Evolutionary conservation across 2,888 invertebrate genomes (phyloP).

Genomic region (Dryomyza anilis): DNA sequence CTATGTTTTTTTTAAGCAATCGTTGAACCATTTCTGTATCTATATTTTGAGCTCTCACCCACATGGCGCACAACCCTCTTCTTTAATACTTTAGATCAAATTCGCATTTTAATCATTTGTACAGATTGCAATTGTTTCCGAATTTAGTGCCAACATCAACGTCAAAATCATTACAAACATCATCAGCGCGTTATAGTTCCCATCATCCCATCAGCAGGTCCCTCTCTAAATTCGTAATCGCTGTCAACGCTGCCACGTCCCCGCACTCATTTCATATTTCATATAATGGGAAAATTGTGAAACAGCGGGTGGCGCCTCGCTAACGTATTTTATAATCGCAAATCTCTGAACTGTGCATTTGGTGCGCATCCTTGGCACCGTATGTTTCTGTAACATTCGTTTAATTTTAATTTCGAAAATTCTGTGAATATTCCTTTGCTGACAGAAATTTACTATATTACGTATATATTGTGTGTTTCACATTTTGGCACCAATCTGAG

Average conservation of each 20-base stretch:
- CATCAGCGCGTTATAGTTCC: background rate
- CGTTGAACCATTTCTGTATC: background rate
- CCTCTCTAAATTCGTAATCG: constrained; percentile 11
- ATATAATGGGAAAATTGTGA: constrained; percentile 13
- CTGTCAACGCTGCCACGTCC: constrained; percentile 7
- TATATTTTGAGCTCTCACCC: background rate
- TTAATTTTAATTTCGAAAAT: constrained; percentile 38
- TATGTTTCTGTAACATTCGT: constrained; percentile 32
- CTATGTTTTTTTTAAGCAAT: constrained; percentile 27
- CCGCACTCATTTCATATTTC: no score
- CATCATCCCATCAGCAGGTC: background rate
- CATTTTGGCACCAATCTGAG: constrained; percentile 33
- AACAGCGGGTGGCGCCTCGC: constrained; percentile 23
- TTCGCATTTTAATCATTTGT: constrained; percentile 17
- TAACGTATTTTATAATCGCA: constrained; percentile 9
- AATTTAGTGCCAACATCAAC: constrained; percentile 20
- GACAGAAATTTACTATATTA: no score
- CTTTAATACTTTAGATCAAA: background rate
- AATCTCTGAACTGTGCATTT: no score
- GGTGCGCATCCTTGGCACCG: constrained; percentile 27
- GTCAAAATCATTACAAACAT: background rate
- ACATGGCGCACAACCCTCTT: background rate
- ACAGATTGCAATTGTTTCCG: constrained; percentile 16
- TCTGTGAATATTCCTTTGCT: no score
- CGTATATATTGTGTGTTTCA: constrained; percentile 9